Base-by-base conservation (phyloP, 2,797 vertebrate genomes). In the Chelon auratus region DNA sequence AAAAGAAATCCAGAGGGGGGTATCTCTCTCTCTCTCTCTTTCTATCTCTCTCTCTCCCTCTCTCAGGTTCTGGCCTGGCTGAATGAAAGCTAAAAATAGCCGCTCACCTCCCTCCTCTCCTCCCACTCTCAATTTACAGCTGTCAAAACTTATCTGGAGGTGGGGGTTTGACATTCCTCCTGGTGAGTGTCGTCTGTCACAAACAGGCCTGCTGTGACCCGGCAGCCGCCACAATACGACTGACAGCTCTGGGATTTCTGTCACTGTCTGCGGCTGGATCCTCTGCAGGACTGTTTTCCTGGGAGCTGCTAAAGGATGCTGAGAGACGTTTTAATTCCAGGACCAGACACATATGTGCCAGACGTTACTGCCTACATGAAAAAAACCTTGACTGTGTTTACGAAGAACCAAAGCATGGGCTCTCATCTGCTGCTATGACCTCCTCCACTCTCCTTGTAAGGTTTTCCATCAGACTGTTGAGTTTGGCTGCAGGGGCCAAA, bases 81-180 rank as follows among this genome's bases (percentile, higher is more conserved):
- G 87, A 93, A 90, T 90, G 84, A 85, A 86, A 66, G 87, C 47
- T 93, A 94, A 84, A 94, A 94, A 94, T 95, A 95, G 90, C 68
- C 51, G 36, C 63, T 62, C 40, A 15, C 39, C 40, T n/a, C 61
- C 54, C 61, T 50, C 60, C 63, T 62, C 40, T n/a, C 39, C 40
- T 15, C 61, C 54, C 61, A 45, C 60, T 42, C 72, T 84, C 83
- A 42, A 53, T 74, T 71, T 75, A 83, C 94, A 95, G 93, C 94
- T 95, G 94, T 93, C 91, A 77, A 15, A 66, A 74, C 86, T 89
- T 90, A 93, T 95, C 94, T 92, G 55, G 18, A 56, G 77, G 68
- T 60, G 72, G 78, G 60, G 72, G 78, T 54, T 54, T 17, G 67
- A 66, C 75, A 62, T 74, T 82, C 77, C 77, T 80, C 30, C 63